Base-by-base conservation (phyloP, 1,140 invertebrate genomes). In the Zaprionus nigranus region DNA sequence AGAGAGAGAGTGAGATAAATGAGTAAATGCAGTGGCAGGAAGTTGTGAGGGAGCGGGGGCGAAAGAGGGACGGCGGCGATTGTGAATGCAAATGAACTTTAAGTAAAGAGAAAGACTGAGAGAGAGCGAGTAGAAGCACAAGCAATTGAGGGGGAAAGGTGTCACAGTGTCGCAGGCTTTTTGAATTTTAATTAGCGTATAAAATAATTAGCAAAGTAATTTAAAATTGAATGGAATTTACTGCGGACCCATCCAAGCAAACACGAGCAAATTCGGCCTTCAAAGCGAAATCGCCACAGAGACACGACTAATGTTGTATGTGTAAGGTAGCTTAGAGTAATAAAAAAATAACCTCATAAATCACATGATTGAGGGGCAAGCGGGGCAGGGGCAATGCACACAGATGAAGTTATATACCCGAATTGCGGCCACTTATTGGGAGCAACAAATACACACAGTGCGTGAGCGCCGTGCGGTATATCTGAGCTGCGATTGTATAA, bases 401-500 rank as follows among this genome's bases (percentile, higher is more conserved):
- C 34, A 53, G 70, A 17, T 66, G 38, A 28, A 60, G 40, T 17
- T 46, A 46, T 17, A 46, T 51, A 59, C 66, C 36, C 34, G 24
- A 20, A 62, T 61, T 67, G 70, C 57, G 36, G 24, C 46, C 46
- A 34, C 28, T 49, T 34, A 74, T 57, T 61, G 65, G 65, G 74
- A 67, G 64, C 60, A 73, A 74, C 46, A 65, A 69, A 46, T 30
- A 24, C 51, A 61, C 46, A 34, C 65, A 81, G 68, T 86, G 82
- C 83, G 83, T 86, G 70, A 71, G 75, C 66, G 58, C 54, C 20
- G 60, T n/a, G 30, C 72, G 53, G 58, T 7, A 17, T 22, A 69
- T 77, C 73, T 76, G 57, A 72, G 74, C 74, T 71, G 66, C 46
- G 78, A 78, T 77, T 86, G 83, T 91, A 91, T 91, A 87, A 90